These are phyloP conservation scores for Galemys pyrenaicus DNA, from an alignment of 2,113 vertebrate species.

Conservation along the genomic window DNA sequence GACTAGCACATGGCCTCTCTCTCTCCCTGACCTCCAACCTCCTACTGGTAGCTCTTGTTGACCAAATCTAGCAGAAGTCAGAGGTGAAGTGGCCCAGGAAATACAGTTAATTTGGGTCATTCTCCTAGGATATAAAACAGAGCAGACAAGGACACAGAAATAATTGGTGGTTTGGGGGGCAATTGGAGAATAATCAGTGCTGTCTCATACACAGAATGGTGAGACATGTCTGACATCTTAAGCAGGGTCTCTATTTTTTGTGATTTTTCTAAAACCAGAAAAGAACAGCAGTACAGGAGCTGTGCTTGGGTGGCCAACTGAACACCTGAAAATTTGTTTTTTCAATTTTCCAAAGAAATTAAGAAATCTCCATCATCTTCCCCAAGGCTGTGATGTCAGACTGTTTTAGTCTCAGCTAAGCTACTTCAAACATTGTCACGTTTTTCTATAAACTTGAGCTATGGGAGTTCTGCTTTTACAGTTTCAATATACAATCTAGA, in stretches of 20 bases:
- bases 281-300: background rate
- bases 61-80: background rate
- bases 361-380: constrained; percentile 76
- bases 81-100: background rate
- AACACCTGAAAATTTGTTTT: constrained; percentile 71
- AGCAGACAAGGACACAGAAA: background rate
- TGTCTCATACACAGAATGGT: background rate
- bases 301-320: constrained; percentile 69
- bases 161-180: accelerated
- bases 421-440: constrained; percentile 80
- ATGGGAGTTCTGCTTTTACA: constrained; percentile 66
- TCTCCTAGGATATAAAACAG: background rate
- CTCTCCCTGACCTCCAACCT: background rate
- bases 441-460: constrained; percentile 78
- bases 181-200: too few relatives aligned
- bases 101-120: background rate
- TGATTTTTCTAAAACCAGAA: constrained; percentile 38
- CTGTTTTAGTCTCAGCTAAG: constrained; percentile 78
- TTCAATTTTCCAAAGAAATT: constrained; percentile 75
- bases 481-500: constrained; percentile 65
- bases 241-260: background rate
- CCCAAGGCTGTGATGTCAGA: constrained; percentile 71
- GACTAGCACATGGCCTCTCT: background rate
- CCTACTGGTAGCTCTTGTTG: background rate
- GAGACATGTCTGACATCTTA: accelerated